Percentiles rank a stretch among this genome's conserved stretches.
phyloP scores from a whole-genome alignment of 2,888 invertebrate species.

The Tachystola acroxantha region DNA sequence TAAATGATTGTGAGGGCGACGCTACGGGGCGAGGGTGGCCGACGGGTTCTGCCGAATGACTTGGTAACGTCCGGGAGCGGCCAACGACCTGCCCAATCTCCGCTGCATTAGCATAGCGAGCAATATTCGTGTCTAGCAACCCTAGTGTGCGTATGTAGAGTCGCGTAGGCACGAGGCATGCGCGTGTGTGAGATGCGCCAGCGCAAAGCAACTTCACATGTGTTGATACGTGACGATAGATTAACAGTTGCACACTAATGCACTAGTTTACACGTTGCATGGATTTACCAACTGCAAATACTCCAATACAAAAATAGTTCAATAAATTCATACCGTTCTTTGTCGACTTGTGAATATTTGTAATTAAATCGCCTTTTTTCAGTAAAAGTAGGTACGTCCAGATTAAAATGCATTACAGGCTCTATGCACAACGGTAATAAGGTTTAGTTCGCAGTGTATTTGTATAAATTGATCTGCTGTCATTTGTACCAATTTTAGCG shows the following conservation, averaged over 20 bases:
- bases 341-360: too few species aligned
- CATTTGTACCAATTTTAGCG: too few species aligned
- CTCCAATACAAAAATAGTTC: too few species aligned
- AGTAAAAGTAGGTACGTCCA: too few species aligned
- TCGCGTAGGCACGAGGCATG: conserved; percentile 7
- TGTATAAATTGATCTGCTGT: too few species aligned
- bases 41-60: conserved; percentile 71
- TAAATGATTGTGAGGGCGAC: conserved; percentile 32
- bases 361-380: too few species aligned
- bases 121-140: conserved; percentile 67
- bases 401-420: too few species aligned
- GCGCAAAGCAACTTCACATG: conserved; percentile 35
- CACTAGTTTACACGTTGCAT: conserved; percentile 1
- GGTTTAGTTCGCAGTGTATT: too few species aligned
- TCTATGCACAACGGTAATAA: too few species aligned
- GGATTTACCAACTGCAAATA: conserved; percentile 1
- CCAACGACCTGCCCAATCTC: conserved; percentile 79
- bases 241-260: conserved; percentile 33
- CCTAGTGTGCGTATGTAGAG: conserved; percentile 16
- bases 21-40: conserved; percentile 51
- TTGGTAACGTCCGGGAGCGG: conserved; percentile 73
- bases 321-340: too few species aligned
- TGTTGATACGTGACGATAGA: conserved; percentile 41
- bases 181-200: conserved; percentile 30
- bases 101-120: conserved; percentile 77